A percentile compares a stretch with the other conserved stretches of the same genome.
phyloP scores from a whole-genome alignment of 2,888 invertebrate species.

The Plebejus argus region DNA sequence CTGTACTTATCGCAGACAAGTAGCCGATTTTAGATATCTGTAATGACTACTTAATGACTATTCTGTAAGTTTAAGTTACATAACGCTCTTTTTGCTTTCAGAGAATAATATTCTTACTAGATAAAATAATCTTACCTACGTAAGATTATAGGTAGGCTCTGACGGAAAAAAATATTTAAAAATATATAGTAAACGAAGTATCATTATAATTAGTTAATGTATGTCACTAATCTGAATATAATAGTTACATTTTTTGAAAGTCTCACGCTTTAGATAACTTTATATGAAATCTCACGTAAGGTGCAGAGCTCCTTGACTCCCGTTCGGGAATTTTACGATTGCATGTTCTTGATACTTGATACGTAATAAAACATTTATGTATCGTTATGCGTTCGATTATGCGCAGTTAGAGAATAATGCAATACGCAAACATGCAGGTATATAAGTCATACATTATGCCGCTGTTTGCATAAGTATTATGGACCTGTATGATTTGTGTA shows the following conservation, averaged over 20 bases:
- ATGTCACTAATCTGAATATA: neutral
- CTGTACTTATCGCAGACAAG: neutral
- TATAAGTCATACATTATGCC: conserved; percentile 26
- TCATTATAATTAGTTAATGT: neutral
- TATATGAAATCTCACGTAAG: neutral
- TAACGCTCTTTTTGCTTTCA: neutral
- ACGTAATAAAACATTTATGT: conserved; percentile 23
- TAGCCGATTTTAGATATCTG: neutral
- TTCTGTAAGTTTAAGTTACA: neutral
- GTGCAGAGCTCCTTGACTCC: neutral
- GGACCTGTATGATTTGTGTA: conserved; percentile 3
- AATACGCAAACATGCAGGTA: conserved; percentile 9
- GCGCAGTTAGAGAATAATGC: conserved; percentile 26
- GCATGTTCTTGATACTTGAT: conserved; percentile 24
- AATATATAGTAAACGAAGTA: neutral
- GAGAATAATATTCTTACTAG: neutral
- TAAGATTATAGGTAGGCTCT: neutral
- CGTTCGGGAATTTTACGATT: conserved; percentile 7
- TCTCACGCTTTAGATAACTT: neutral
- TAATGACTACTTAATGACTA: conserved; percentile 12
- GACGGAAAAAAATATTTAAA: neutral
- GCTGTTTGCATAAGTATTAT: conserved; percentile 27
- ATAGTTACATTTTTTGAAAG: neutral
- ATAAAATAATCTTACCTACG: neutral
- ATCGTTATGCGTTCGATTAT: conserved; percentile 24